These are phyloP conservation scores for Scelioninae gen. 2 DNA, from an alignment of 2,888 invertebrate species.

Conservation along the genomic window DNA sequence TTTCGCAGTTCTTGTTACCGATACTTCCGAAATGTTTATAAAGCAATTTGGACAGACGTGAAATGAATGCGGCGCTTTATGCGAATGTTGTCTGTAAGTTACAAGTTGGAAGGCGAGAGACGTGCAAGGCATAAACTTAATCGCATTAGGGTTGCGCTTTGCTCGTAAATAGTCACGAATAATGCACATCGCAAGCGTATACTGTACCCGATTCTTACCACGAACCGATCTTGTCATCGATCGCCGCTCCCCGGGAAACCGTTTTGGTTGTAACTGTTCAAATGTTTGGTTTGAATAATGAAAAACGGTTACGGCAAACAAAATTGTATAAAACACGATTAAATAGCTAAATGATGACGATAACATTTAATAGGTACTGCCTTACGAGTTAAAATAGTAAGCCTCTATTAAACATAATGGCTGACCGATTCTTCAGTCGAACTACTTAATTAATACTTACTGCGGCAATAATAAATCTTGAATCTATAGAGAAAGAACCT, in stretches of 20 bases:
- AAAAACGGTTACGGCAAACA: no score
- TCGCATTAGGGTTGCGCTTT: constrained; percentile 51
- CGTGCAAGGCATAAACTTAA: constrained; percentile 57
- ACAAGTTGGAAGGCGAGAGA: constrained; percentile 38
- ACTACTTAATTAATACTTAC: no score
- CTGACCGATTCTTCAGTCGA: no score
- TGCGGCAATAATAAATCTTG: no score
- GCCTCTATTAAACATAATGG: no score
- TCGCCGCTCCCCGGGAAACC: background rate
- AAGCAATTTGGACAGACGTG: constrained; percentile 52
- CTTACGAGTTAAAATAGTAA: no score
- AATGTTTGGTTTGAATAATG: no score
- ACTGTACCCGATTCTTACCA: constrained; percentile 22
- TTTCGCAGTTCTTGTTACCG: constrained; percentile 18
- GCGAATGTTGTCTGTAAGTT: constrained; percentile 25
- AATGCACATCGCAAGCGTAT: constrained; percentile 40
- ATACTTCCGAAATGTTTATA: constrained; percentile 57
- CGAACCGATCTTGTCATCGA: constrained; percentile 30
- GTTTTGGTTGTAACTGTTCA: no score
- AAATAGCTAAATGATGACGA: no score
- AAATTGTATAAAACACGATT: no score
- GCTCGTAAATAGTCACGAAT: constrained; percentile 53
- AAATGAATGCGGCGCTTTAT: constrained; percentile 37
- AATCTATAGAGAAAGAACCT: no score
- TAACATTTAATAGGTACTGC: no score